Percentiles rank a stretch among this genome's conserved stretches.
Conservation (phyloP, 2,113 vertebrate species). For the Pyxicephalus adspersus region DNA sequence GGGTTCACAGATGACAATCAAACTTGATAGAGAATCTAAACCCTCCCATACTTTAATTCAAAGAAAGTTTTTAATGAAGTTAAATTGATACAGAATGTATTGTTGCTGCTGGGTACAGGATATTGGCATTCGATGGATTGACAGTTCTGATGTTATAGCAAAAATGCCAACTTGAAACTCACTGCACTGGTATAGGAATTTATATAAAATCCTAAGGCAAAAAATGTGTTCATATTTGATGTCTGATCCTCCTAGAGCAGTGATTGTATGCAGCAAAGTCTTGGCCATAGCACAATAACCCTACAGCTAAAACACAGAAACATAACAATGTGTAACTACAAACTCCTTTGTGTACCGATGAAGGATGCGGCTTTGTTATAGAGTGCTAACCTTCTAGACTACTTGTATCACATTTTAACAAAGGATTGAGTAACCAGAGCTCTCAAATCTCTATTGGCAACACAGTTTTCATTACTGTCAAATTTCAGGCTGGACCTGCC, state of each 20-base stretch:
- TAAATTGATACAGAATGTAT: no score
- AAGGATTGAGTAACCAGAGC: not conserved
- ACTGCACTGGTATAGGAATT: not conserved
- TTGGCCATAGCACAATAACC: not conserved
- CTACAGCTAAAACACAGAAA: constrained; percentile 4
- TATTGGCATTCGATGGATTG: not conserved
- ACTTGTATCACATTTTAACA: not conserved
- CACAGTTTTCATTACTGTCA: no score
- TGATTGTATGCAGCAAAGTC: not conserved
- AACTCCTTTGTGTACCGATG: not conserved
- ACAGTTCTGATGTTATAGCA: not conserved
- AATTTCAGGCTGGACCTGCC: no score
- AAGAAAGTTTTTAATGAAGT: no score
- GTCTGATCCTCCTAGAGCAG: not conserved
- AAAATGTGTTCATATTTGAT: constrained; percentile 30
- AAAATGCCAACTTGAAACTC: no score
- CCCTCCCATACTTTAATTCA: no score
- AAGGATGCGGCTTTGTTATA: not conserved
- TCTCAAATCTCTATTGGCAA: no score
- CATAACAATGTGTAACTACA: not conserved
- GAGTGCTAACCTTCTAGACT: not conserved
- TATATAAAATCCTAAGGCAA: constrained; percentile 4
- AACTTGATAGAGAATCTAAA: no score
- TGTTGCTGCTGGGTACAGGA: no score
- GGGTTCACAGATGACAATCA: no score